A percentile compares a stretch with the other conserved stretches of the same genome.
phyloP scores from a whole-genome alignment of 2,113 vertebrate species.

The Drymodes brunneopygia region DNA sequence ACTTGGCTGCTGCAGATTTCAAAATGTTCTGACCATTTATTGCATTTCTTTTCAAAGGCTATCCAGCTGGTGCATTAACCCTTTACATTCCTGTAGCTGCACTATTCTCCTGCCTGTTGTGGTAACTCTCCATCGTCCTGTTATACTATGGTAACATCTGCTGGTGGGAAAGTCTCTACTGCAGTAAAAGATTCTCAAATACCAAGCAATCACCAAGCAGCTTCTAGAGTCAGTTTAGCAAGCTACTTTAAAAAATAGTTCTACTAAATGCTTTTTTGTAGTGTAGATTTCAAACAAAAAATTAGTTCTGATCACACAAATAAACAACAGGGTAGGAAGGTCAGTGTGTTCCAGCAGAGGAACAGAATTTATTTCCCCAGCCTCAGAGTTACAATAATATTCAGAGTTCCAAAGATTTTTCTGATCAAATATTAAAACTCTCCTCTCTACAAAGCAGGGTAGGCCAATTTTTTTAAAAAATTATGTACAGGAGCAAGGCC shows the following conservation, averaged over 20 bases:
- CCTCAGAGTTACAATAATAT: constrained; percentile 39
- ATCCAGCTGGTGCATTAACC: neutral
- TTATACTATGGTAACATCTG: neutral
- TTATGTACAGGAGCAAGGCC: neutral
- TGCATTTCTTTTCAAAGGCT: neutral
- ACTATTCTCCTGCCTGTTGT: neutral
- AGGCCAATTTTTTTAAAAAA: neutral
- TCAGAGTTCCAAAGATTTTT: constrained; percentile 41
- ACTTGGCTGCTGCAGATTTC: neutral
- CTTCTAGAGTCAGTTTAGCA: neutral
- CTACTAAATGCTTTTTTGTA: constrained; percentile 55
- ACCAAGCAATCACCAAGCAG: neutral
- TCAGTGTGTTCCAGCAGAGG: constrained; percentile 30
- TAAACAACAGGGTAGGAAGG: constrained; percentile 56
- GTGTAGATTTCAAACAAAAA: constrained; percentile 64
- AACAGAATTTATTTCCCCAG: constrained; percentile 18
- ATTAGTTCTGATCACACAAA: constrained; percentile 61
- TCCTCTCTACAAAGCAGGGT: neutral
- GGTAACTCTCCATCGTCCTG: neutral
- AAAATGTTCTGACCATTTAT: neutral
- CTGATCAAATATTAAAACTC: constrained; percentile 38
- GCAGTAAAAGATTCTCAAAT: neutral
- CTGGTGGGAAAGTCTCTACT: neutral
- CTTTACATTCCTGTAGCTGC: neutral
- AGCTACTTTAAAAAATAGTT: neutral